Percentiles rank a stretch among this genome's conserved stretches.
Conservation (phyloP, 2,113 vertebrate genomes). For the Lipophrys pholis region DNA sequence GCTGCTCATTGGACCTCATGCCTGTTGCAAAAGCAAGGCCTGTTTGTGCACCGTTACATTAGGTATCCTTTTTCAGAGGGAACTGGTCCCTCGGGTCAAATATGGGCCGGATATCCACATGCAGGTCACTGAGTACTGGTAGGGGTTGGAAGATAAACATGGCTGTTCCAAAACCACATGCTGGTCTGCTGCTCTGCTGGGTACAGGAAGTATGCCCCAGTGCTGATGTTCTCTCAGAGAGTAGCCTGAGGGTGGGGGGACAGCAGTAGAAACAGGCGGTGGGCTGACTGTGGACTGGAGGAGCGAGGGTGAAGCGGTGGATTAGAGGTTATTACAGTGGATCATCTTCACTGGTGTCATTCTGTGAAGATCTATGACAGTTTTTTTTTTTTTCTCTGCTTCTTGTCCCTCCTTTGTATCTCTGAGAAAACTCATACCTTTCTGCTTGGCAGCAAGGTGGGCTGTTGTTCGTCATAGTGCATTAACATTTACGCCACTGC, state of each 20-base stretch:
- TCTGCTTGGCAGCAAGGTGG: conserved; percentile 22
- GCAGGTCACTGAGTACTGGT: conserved; percentile 93
- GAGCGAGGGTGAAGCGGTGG: conserved; percentile 27
- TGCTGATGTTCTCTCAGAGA: conserved; percentile 75
- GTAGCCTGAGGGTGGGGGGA: conserved; percentile 66
- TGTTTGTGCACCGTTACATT: conserved; percentile 97
- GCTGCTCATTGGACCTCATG: conserved; percentile 83
- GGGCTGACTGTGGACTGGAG: conserved; percentile 17
- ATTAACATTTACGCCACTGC: conserved; percentile 66
- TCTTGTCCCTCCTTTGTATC: conserved; percentile 8
- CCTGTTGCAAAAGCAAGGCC: conserved; percentile 96
- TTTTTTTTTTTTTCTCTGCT: conserved; percentile 7
- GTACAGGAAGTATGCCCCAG: conserved; percentile 85
- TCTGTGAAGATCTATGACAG: conserved; percentile 27
- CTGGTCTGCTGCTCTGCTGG: conserved; percentile 87
- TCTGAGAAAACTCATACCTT: conserved; percentile 7
- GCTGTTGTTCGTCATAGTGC: conserved; percentile 56
- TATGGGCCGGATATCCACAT: conserved; percentile 96
- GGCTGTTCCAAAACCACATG: conserved; percentile 91
- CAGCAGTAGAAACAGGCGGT: conserved; percentile 44
- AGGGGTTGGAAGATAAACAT: conserved; percentile 89
- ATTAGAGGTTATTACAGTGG: conserved; percentile 26
- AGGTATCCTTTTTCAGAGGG: conserved; percentile 98
- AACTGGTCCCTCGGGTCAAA: conserved; percentile 95
- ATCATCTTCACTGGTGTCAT: conserved; percentile 34